A percentile compares a stretch with the other conserved stretches of the same genome.
Conservation (phyloP, 2,888 invertebrate species). For the Callinectes sapidus region DNA sequence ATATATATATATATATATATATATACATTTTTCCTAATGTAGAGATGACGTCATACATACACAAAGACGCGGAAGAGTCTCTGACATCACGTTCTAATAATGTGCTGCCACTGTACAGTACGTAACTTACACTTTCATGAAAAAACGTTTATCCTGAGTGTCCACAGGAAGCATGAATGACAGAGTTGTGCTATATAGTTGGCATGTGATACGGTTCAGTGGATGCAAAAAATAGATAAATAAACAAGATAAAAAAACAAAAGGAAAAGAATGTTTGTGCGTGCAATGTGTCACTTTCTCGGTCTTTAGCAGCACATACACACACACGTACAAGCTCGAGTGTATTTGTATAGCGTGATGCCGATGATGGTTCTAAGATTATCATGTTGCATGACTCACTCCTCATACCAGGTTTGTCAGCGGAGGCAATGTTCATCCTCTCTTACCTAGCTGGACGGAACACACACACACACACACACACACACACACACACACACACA, state of each 20-base stretch:
- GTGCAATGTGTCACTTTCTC: neutral
- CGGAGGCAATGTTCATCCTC: neutral
- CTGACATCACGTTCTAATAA: slow-evolving; percentile 16
- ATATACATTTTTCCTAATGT: neutral
- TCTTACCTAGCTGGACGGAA: neutral
- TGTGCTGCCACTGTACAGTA: neutral
- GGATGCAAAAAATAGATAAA: too few species aligned
- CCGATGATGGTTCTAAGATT: neutral
- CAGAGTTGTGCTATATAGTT: neutral
- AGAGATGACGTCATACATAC: slow-evolving; percentile 7
- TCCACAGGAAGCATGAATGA: neutral
- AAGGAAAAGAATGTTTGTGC: neutral
- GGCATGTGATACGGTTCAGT: neutral
- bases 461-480: slow-evolving; percentile 37
- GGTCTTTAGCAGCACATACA: neutral
- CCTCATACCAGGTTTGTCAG: neutral
- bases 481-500: slow-evolving; percentile 1
- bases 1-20: neutral
- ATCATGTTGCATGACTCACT: slow-evolving; percentile 17
- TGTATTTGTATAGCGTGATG: neutral
- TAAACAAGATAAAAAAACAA: neutral
- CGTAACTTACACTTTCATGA: neutral
- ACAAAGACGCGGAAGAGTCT: neutral
- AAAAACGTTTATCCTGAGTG: neutral
- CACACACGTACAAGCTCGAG: neutral